Evolutionary conservation across 2,888 invertebrate genomes (phyloP).

Genomic region (Macrosoma leucophasiata): DNA sequence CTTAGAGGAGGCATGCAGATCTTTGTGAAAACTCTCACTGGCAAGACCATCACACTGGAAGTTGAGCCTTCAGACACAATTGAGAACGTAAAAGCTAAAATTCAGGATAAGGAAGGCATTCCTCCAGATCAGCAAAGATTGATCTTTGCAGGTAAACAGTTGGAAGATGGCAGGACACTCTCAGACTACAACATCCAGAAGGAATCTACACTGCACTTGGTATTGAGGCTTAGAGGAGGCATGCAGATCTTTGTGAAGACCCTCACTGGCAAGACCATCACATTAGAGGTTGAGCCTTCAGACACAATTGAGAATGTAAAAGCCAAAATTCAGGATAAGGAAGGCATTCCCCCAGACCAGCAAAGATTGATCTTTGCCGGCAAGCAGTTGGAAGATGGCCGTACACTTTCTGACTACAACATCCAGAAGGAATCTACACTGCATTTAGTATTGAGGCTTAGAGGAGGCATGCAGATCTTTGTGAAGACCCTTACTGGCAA

Average conservation of each 20-base stretch:
- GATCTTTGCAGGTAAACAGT: conserved; percentile 33
- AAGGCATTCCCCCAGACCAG: conserved; percentile 64
- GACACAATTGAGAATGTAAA: conserved; percentile 41
- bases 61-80: conserved; percentile 36
- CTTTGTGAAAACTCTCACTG: conserved; percentile 36
- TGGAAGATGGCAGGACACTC: conserved; percentile 38
- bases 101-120: conserved; percentile 28
- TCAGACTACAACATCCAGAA: conserved; percentile 42
- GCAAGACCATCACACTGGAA: conserved; percentile 38
- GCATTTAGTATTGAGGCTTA: no score
- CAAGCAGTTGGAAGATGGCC: conserved; percentile 77
- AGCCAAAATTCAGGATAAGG: conserved; percentile 31
- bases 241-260: conserved; percentile 32
- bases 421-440: no score
- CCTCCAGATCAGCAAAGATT: conserved; percentile 37
- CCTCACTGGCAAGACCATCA: conserved; percentile 74
- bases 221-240: conserved; percentile 36
- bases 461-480: no score
- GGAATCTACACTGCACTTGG: conserved; percentile 37
- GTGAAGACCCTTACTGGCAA: no score
- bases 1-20: conserved; percentile 48
- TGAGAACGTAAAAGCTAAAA: conserved; percentile 40
- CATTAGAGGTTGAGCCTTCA: conserved; percentile 68
- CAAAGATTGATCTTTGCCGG: conserved; percentile 71
- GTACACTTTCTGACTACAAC: no score